Base-by-base conservation (phyloP, 2,797 vertebrate species). In the Acomys russatus region DNA sequence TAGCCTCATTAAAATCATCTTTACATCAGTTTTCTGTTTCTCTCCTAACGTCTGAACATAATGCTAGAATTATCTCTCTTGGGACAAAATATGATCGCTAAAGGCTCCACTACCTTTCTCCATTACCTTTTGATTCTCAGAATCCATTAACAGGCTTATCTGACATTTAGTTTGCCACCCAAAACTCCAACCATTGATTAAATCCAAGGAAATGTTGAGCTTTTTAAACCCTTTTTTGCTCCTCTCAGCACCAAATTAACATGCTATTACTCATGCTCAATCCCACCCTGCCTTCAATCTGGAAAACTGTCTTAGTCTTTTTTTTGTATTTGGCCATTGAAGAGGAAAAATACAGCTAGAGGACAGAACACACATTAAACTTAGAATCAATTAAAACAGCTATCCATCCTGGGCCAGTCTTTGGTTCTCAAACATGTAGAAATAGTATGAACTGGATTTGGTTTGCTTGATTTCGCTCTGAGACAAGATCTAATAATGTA, bases 131-230 rank as follows among this genome's bases (percentile, higher is more conserved):
- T 88, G 97, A 98, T 98, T 98, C 98, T 82, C 61, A 76, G 76
- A 92, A 95, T 95, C 91, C 96, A 91, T 93, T 96, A 79, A 94
- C 93, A 97, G 51, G 93, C 96, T 97, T 3, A 20, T 92, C 90
- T 94, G 92, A 93, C 66, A 93, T 97, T 92, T 96, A 97, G 97
- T 97, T 96, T 96, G 84, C 97, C 98, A 98, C 97, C 98, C 8
- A 18, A 98, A 98, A 96, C 80, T 91, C 93, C 74, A 82, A 78
- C 93, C 92, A 95, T 98, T 97, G 95, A 97, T 98, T 97, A 98
- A 96, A 94, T 10, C 77, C 54, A 95, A 92, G 49, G n/a, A 95
- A 97, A 97, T 1, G 22, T 20, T 97, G 95, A 80, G 83, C 94
- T 97, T 97, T 96, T 77, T 4, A 73, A 88, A 44, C 92, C 87